phyloP scores from a whole-genome alignment of 1,140 invertebrate genomes.

The Melanaphis sacchari region DNA sequence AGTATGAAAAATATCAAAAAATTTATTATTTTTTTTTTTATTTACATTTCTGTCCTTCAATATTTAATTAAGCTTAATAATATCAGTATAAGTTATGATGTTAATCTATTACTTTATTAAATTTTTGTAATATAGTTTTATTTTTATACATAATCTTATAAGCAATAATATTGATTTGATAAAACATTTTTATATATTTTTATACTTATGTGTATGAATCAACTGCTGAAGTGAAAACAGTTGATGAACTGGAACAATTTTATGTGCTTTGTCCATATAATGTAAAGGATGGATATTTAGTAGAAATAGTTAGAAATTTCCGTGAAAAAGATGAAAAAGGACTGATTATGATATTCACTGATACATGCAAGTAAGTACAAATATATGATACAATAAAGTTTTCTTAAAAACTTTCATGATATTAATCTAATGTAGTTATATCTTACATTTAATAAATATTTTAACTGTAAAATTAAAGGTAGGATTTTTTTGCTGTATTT shows the following conservation, averaged over 20 bases:
- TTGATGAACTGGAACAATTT: conserved; percentile 85
- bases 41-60: neutral
- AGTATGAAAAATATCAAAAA: no score
- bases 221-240: conserved; percentile 77
- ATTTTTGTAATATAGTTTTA: neutral
- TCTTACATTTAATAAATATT: no score
- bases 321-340: conserved; percentile 74
- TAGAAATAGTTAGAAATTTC: conserved; percentile 85
- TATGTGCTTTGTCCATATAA: conserved; percentile 90
- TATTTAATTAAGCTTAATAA: neutral
- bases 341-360: conserved; percentile 91
- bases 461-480: no score
- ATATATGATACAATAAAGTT: neutral
- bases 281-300: conserved; percentile 91
- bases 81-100: neutral
- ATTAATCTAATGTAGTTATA: no score
- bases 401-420: neutral
- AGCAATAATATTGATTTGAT: conserved; percentile 30
- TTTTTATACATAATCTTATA: neutral
- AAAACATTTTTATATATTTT: conserved; percentile 56
- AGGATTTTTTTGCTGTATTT: no score
- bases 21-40: neutral
- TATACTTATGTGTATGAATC: conserved; percentile 73
- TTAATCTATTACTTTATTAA: neutral
- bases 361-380: conserved; percentile 86